Conservation (phyloP, 2,113 vertebrate species). For the Narcine bancroftii region DNA sequence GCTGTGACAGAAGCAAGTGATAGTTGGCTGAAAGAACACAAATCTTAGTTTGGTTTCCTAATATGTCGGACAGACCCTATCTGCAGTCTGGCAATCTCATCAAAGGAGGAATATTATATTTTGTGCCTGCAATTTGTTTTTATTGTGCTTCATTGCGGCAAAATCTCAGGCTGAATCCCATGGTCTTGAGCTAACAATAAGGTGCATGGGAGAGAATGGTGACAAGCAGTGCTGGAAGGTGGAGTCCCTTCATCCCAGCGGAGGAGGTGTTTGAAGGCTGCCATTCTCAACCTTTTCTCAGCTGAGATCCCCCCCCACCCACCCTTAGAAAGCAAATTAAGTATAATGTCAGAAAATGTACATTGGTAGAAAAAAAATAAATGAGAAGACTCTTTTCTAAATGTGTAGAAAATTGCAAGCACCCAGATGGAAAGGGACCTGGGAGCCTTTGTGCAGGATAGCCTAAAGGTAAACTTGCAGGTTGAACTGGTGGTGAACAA, state of each 20-base stretch:
- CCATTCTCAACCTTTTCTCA: too few relatives aligned
- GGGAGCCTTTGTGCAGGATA: too few relatives aligned
- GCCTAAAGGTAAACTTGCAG: too few relatives aligned
- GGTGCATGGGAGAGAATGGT: not conserved
- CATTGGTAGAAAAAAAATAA: too few relatives aligned
- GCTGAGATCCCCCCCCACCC: too few relatives aligned
- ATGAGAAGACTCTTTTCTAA: too few relatives aligned
- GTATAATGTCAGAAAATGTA: too few relatives aligned
- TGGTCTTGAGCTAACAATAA: not conserved
- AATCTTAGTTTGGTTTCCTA: not conserved
- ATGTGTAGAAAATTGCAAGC: too few relatives aligned
- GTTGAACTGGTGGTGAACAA: too few relatives aligned
- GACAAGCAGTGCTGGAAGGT: not conserved
- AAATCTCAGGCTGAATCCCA: not conserved
- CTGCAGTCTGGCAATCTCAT: not conserved
- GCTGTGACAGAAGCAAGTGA: not conserved
- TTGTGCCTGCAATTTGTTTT: not conserved
- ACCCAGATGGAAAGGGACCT: too few relatives aligned
- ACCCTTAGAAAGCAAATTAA: too few relatives aligned
- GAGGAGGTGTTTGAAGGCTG: too few relatives aligned
- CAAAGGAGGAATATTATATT: not conserved
- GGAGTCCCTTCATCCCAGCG: not conserved
- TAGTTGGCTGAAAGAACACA: not conserved
- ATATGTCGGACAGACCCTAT: not conserved
- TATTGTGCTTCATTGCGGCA: not conserved